Conservation (phyloP, 2,888 invertebrate genomes). For the Spisula solida region DNA sequence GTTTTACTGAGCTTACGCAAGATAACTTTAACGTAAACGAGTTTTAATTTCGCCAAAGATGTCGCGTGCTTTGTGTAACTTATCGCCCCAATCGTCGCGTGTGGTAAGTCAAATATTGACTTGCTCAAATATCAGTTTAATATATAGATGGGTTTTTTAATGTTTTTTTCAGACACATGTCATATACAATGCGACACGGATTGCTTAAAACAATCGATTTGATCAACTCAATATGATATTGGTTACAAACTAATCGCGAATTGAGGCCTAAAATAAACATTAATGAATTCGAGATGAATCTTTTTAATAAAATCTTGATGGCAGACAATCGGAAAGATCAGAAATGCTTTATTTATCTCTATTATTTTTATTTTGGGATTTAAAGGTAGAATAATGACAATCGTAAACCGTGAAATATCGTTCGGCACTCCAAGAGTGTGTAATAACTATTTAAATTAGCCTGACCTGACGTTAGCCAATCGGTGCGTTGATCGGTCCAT, state of each 20-base stretch:
- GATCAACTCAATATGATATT: not conserved
- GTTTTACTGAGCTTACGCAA: not conserved
- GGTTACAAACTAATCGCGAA: not conserved
- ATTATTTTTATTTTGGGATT: no score
- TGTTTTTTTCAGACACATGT: not conserved
- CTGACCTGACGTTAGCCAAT: no score
- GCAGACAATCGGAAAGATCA: no score
- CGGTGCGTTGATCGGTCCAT: no score
- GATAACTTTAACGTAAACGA: not conserved
- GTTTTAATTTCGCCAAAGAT: slow-evolving; percentile 21
- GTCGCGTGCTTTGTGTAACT: slow-evolving; percentile 13
- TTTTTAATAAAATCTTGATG: no score
- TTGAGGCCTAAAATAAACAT: not conserved
- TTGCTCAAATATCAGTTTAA: not conserved
- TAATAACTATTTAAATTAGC: no score
- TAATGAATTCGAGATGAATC: not conserved
- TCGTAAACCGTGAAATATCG: no score
- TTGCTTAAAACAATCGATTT: not conserved
- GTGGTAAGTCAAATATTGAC: slow-evolving; percentile 8
- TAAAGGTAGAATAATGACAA: no score
- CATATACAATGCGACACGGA: not conserved
- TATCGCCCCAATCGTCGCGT: slow-evolving; percentile 5
- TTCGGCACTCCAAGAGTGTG: no score
- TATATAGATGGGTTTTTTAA: not conserved
- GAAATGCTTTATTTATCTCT: no score